phyloP scores from a whole-genome alignment of 1,140 invertebrate genomes.

The Pinna nobilis region DNA sequence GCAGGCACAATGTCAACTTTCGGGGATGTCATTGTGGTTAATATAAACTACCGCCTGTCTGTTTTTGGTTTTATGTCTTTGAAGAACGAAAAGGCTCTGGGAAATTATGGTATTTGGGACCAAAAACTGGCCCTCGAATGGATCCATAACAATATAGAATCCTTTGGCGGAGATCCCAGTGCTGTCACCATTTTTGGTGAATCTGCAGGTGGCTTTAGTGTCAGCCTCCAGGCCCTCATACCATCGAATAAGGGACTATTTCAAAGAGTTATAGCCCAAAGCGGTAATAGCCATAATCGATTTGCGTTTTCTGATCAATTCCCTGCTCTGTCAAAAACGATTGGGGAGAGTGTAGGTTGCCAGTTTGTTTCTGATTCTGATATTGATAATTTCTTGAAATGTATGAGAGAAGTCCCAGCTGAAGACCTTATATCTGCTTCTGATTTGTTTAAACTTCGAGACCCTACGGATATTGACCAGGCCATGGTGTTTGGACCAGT shows the following conservation, averaged over 20 bases:
- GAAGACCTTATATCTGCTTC: not conserved
- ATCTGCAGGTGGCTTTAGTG: slow-evolving; percentile 77
- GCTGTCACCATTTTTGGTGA: slow-evolving; percentile 83
- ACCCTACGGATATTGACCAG: not conserved
- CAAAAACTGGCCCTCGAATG: slow-evolving; percentile 83
- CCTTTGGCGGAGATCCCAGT: slow-evolving; percentile 84
- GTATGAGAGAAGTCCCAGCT: not conserved
- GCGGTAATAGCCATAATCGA: slow-evolving; percentile 1
- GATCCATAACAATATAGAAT: slow-evolving; percentile 81
- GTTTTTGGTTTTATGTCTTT: slow-evolving; percentile 34
- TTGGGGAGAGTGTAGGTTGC: not conserved
- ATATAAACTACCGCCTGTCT: slow-evolving; percentile 32
- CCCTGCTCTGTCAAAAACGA: not conserved
- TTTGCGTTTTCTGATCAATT: not conserved
- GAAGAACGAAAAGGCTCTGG: slow-evolving; percentile 85
- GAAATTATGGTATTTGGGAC: slow-evolving; percentile 84
- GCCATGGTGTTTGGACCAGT: slow-evolving; percentile 9
- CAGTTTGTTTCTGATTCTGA: not conserved
- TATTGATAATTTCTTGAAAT: not conserved
- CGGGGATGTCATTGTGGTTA: slow-evolving; percentile 29
- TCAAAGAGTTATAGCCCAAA: slow-evolving; percentile 17
- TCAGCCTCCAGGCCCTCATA: slow-evolving; percentile 53
- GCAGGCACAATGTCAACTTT: slow-evolving; percentile 86
- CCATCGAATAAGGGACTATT: slow-evolving; percentile 27
- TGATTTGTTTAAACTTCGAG: not conserved